Evolutionary conservation across 2,797 vertebrate genomes (phyloP).

Genomic region (Catharus ustulatus): DNA sequence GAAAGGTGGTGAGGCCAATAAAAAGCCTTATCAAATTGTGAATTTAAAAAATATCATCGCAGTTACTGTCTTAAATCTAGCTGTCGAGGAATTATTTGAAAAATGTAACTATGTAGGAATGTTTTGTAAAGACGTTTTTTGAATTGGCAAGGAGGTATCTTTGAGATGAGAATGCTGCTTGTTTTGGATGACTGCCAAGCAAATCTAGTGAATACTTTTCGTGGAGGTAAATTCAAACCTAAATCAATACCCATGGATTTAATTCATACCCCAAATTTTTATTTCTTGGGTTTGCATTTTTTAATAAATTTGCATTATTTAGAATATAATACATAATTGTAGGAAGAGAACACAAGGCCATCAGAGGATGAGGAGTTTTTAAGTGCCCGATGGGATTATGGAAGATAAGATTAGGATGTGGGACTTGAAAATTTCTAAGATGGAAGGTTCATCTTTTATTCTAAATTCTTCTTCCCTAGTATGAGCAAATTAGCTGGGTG

Average conservation of each 20-base stretch:
- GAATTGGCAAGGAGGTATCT: neutral
- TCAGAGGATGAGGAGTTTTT: neutral
- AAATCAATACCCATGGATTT: neutral
- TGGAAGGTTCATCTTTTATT: rapidly evolving
- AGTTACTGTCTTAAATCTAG: neutral
- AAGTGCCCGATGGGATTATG: neutral
- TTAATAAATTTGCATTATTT: neutral
- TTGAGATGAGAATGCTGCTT: neutral
- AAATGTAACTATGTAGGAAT: neutral
- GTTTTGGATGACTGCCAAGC: neutral
- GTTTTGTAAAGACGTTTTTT: neutral
- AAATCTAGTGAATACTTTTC: neutral
- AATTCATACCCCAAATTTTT: neutral
- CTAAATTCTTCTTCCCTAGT: neutral
- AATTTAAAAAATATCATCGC: neutral
- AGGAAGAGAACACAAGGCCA: neutral
- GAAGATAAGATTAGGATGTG: neutral
- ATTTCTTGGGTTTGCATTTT: neutral
- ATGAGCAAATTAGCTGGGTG: neutral
- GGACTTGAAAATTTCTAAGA: neutral
- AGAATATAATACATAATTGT: neutral
- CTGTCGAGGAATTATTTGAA: neutral
- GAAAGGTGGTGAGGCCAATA: neutral
- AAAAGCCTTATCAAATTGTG: neutral
- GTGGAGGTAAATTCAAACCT: neutral